A percentile compares a stretch with the other conserved stretches of the same genome.
Conservation (phyloP, 2,888 invertebrate species). For the Nephrotoma flavescens region DNA sequence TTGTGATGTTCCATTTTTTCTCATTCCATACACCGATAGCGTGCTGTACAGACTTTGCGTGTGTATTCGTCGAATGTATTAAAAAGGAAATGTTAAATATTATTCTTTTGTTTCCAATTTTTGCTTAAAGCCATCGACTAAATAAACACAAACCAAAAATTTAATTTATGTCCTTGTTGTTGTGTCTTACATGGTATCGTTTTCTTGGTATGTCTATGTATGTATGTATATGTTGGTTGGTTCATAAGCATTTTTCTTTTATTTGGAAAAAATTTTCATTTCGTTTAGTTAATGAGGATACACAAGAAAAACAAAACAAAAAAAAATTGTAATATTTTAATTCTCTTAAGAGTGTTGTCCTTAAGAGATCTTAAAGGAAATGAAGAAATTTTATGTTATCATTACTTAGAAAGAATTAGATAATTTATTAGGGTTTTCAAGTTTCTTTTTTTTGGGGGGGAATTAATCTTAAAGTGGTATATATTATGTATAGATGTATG, state of each 20-base stretch:
- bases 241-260: neutral
- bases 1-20: too few relatives aligned
- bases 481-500: neutral
- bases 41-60: too few relatives aligned
- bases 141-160: neutral
- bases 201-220: neutral
- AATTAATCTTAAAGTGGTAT: neutral
- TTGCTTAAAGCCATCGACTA: neutral
- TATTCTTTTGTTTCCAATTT: neutral
- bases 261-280: neutral
- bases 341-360: neutral
- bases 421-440: neutral
- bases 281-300: neutral
- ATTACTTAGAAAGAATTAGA: neutral
- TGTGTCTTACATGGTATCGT: neutral
- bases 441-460: neutral
- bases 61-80: neutral
- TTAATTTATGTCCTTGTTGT: neutral
- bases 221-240: neutral
- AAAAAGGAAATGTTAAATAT: neutral
- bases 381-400: neutral
- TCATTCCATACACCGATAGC: too few relatives aligned
- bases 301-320: neutral
- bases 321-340: neutral
- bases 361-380: neutral